phyloP scores from a whole-genome alignment of 1,140 invertebrate genomes.

The Leguminivora glycinivorella region DNA sequence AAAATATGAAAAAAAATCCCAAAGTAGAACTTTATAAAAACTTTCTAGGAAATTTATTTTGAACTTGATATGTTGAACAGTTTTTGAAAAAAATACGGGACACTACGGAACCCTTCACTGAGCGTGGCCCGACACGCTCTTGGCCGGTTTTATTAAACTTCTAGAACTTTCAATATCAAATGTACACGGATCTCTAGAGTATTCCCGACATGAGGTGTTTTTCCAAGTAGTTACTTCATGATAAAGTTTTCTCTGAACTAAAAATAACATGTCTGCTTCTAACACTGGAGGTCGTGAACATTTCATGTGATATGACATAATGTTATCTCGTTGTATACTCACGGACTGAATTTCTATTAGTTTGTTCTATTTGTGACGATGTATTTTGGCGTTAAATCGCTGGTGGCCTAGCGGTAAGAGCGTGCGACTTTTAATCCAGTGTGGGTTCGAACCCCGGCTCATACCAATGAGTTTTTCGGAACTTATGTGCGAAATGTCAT shows the following conservation, averaged over 20 bases:
- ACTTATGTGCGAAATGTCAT: too few relatives aligned
- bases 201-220: neutral
- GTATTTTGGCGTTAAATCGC: neutral
- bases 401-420: too few relatives aligned
- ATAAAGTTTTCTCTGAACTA: neutral
- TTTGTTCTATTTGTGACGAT: slow-evolving; percentile 8
- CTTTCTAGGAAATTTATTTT: too few relatives aligned
- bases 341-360: slow-evolving; percentile 3
- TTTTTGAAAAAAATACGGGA: too few relatives aligned
- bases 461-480: too few relatives aligned
- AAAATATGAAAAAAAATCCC: too few relatives aligned
- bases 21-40: too few relatives aligned
- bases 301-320: slow-evolving; percentile 9
- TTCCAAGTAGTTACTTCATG: slow-evolving; percentile 8
- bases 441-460: too few relatives aligned
- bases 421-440: too few relatives aligned
- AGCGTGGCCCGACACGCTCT: too few relatives aligned
- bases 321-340: neutral
- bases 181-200: neutral
- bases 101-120: too few relatives aligned
- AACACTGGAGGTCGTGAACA: neutral
- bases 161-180: neutral
- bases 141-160: neutral
- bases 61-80: too few relatives aligned
- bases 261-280: slow-evolving; percentile 6